Evolutionary conservation across 2,797 vertebrate genomes (phyloP), one percentile per base, ranked within the genome.

Genomic region (Lithobates pipiens): DNA sequence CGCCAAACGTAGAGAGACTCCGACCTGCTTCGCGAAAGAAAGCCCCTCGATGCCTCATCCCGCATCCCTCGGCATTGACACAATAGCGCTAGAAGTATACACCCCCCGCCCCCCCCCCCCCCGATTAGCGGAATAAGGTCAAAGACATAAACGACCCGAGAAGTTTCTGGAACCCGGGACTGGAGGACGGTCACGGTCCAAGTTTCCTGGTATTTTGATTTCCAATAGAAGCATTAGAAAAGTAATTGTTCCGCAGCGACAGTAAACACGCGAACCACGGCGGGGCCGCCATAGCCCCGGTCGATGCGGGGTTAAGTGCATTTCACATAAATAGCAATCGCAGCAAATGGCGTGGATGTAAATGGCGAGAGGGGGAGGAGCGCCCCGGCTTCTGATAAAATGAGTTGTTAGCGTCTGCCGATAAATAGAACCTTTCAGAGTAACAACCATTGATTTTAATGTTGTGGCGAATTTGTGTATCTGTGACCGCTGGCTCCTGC

Each of bases 381-480:
- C 57, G 21, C 68, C 21, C 36, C 6, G 39, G 80, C 39, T 76
- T 82, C 32, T 74, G 75, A 69, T 46, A 67, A 81, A 71, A 77
- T 77, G 23, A 77, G 42, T 86, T 82, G 79, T 77, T 72, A 77
- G 74, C 79, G 29, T 77, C 77, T 86, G 74, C 80, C 80, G 73
- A 77, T 86, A 82, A 46, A 50, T 42, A 44, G 74, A 82, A 77
- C 79, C 85, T 86, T 86, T 82, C 76, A 86, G 74, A 83, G 75
- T 73, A 86, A 83, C 80, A 68, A 63, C 54, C 80, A 86, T 86
- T 86, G 85, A 86, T 83, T 86, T 83, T 79, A 67, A 80, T 75
- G 69, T 68, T 83, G 46, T 77, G 44, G 69, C 68, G 74, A 83
- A 83, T 86, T 39, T 61, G 74, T 74, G 80, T 83, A 72, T 68